Percentiles rank a stretch among this genome's conserved stretches.
Conservation (phyloP, 2,797 vertebrate genomes). For the Sarcophilus harrisii region DNA sequence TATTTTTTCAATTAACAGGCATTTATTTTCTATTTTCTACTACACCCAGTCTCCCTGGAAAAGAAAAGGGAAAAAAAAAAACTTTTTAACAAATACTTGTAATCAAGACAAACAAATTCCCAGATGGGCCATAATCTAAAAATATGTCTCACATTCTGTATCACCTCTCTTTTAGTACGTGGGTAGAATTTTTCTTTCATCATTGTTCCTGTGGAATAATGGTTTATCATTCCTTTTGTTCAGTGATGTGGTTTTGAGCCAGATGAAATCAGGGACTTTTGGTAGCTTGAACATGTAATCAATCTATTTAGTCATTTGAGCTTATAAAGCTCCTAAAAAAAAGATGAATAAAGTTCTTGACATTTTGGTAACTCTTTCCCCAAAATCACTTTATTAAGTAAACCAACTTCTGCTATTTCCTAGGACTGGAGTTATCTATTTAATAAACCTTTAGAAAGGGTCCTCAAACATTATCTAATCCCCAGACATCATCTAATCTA, state of each 20-base stretch:
- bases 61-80: background rate
- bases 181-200: background rate
- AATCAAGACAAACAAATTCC: background rate
- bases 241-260: background rate
- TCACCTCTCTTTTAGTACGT: background rate
- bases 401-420: background rate
- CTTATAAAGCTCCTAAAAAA: constrained; percentile 21
- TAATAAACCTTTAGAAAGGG: background rate
- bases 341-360: constrained; percentile 6
- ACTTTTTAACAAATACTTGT: background rate
- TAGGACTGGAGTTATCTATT: background rate
- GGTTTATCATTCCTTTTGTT: background rate
- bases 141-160: background rate
- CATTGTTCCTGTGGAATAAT: background rate
- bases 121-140: background rate
- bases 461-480: background rate
- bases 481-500: background rate
- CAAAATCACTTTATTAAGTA: background rate
- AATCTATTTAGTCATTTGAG: constrained; percentile 35
- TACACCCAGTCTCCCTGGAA: background rate
- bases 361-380: constrained; percentile 37
- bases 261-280: constrained; percentile 29
- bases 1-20: background rate
- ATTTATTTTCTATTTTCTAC: background rate
- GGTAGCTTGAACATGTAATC: constrained; percentile 38